Conservation (phyloP, 2,888 invertebrate species). For the Andrena praecox region DNA sequence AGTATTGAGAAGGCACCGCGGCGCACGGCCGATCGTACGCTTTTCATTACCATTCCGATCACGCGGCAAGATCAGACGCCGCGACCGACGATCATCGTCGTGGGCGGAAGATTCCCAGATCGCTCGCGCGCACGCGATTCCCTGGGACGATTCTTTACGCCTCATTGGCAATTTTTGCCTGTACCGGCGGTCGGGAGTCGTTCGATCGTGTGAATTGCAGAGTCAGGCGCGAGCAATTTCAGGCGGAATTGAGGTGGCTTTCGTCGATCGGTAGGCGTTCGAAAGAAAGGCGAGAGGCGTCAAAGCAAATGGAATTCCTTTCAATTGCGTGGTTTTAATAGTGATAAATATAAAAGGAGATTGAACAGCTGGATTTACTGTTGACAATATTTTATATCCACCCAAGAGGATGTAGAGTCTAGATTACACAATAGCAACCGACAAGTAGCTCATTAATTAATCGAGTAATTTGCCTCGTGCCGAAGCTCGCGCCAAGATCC, state of each 20-base stretch:
- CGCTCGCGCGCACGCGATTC: constrained; percentile 7
- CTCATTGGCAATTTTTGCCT: neutral
- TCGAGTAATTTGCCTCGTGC: neutral
- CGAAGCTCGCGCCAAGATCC: neutral
- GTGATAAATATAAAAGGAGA: too few relatives aligned
- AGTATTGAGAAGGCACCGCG: constrained; percentile 65
- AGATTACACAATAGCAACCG: neutral
- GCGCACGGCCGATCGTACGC: constrained; percentile 36
- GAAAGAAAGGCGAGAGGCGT: too few relatives aligned
- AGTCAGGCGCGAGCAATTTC: constrained; percentile 10
- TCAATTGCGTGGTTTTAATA: too few relatives aligned
- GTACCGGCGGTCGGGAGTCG: constrained; percentile 5
- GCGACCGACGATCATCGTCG: constrained; percentile 45
- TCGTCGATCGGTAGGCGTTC: too few relatives aligned
- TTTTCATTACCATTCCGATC: constrained; percentile 68
- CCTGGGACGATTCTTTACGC: neutral
- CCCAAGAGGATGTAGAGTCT: neutral
- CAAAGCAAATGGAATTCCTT: too few relatives aligned
- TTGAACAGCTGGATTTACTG: too few relatives aligned
- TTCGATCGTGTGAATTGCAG: constrained; percentile 1
- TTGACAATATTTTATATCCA: neutral
- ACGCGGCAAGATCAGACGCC: constrained; percentile 51
- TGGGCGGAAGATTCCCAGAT: constrained; percentile 36
- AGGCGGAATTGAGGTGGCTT: too few relatives aligned
- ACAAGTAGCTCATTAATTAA: neutral